Percentiles rank a stretch among this genome's conserved stretches.
Evolutionary conservation across 2,797 vertebrate species (phyloP).

Genomic region (Cephalopachus bancanus): DNA sequence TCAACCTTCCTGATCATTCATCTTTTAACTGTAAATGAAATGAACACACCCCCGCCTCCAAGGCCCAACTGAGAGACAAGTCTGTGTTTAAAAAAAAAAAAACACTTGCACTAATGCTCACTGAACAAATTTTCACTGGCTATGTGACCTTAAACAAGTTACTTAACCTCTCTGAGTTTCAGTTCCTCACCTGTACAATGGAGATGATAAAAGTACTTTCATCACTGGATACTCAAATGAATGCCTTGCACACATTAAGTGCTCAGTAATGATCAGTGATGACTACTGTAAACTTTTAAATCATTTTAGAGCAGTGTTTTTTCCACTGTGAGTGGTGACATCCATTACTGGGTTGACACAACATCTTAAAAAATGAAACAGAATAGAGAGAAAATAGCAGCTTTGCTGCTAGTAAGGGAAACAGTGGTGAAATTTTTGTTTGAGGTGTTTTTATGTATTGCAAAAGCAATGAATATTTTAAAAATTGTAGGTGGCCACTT

Average conservation of each 20-base stretch:
- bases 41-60: background rate
- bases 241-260: background rate
- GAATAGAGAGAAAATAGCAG: background rate
- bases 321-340: background rate
- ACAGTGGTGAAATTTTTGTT: background rate
- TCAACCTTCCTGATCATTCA: background rate
- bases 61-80: background rate
- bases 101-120: background rate
- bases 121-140: background rate
- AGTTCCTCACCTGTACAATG: background rate
- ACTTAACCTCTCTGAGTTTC: background rate
- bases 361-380: constrained; percentile 3
- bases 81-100: background rate
- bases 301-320: background rate
- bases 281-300: background rate
- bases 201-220: background rate
- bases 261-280: background rate
- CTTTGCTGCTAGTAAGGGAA: background rate
- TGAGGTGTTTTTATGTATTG: background rate
- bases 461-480: background rate
- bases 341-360: background rate
- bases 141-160: background rate
- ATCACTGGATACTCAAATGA: background rate
- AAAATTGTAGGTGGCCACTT: background rate
- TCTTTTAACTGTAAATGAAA: background rate